These are phyloP conservation scores for Amblyteles armatorius DNA, from an alignment of 2,888 invertebrate genomes.

Conservation along the genomic window DNA sequence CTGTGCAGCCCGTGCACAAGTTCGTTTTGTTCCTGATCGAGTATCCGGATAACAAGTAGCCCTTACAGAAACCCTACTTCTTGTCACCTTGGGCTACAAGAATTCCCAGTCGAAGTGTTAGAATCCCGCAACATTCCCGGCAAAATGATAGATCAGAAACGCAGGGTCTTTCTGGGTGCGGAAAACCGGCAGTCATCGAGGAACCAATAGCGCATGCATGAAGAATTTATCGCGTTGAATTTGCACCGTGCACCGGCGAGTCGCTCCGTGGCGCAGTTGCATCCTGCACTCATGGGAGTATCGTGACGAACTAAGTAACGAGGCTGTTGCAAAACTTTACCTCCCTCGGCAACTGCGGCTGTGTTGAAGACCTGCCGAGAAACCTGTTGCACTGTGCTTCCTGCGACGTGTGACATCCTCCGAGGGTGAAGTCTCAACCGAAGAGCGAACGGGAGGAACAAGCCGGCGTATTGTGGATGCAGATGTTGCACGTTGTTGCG, in stretches of 20 bases:
- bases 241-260: background rate
- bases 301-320: conserved; percentile 51
- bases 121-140: background rate
- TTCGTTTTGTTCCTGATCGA: conserved; percentile 18
- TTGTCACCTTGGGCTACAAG: background rate
- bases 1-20: conserved; percentile 37
- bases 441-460: background rate
- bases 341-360: conserved; percentile 42
- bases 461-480: conserved; percentile 10
- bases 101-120: background rate
- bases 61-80: background rate
- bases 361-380: conserved; percentile 65
- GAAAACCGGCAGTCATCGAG: background rate
- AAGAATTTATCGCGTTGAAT: background rate
- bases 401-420: conserved; percentile 69
- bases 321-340: conserved; percentile 44
- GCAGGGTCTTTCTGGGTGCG: background rate
- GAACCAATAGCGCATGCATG: background rate
- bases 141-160: background rate
- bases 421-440: conserved; percentile 49
- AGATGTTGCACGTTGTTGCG: background rate
- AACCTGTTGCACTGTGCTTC: conserved; percentile 74
- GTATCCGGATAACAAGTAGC: background rate
- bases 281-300: conserved; percentile 15
- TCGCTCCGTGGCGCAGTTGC: background rate